A percentile compares a stretch with the other conserved stretches of the same genome.
Evolutionary conservation across 2,797 vertebrate genomes (phyloP).

Genomic region (Lithobates pipiens): DNA sequence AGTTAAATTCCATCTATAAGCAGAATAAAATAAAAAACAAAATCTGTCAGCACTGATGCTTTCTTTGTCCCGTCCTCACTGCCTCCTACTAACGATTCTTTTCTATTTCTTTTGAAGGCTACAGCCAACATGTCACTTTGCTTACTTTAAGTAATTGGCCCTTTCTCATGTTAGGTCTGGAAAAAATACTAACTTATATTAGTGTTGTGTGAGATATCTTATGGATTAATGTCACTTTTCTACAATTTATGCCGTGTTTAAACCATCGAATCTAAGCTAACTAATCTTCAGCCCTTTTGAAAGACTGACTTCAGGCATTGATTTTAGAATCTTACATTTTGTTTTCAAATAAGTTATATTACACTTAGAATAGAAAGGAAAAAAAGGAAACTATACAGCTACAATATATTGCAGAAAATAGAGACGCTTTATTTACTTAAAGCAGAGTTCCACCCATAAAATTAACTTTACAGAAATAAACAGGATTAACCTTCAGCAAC

Average conservation of each 20-base stretch:
- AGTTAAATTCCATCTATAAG: too few relatives aligned
- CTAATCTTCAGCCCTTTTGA: neutral
- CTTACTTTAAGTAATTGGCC: neutral
- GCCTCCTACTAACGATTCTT: neutral
- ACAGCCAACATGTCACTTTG: neutral
- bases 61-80: neutral
- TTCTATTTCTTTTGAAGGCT: neutral
- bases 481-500: too few relatives aligned
- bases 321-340: neutral
- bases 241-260: neutral
- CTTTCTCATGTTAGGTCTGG: neutral
- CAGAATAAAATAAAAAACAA: too few relatives aligned
- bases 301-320: neutral
- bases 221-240: constrained; percentile 3
- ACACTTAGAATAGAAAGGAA: neutral
- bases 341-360: neutral
- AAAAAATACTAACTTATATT: neutral
- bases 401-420: too few relatives aligned
- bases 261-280: neutral
- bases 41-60: too few relatives aligned
- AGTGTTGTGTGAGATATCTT: neutral
- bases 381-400: neutral
- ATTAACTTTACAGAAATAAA: too few relatives aligned
- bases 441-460: too few relatives aligned
- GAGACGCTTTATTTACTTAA: too few relatives aligned